phyloP scores from a whole-genome alignment of 2,888 invertebrate genomes.

The Polyommatus icarus region DNA sequence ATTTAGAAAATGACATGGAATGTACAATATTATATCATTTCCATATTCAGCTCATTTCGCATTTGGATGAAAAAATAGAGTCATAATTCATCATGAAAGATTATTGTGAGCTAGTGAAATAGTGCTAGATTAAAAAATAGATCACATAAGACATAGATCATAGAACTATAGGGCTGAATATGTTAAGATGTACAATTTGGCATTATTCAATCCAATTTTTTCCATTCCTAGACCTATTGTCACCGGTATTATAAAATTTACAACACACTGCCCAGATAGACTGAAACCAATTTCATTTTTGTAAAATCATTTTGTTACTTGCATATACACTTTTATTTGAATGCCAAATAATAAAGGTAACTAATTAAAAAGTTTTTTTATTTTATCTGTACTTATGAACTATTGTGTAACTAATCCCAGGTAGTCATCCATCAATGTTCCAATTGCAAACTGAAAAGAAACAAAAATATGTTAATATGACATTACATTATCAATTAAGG shows the following conservation, averaged over 20 bases:
- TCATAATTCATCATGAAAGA: constrained; percentile 4
- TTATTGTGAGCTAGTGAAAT: constrained; percentile 33
- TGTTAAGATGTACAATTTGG: constrained; percentile 49
- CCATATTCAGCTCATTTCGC: constrained; percentile 23
- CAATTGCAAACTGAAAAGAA: constrained; percentile 95
- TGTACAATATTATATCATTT: not conserved
- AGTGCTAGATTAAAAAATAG: constrained; percentile 29
- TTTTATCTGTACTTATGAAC: constrained; percentile 45
- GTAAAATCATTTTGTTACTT: constrained; percentile 74
- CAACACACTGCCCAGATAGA: constrained; percentile 71
- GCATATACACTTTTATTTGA: constrained; percentile 74
- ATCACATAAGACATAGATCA: constrained; percentile 26
- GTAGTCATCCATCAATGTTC: constrained; percentile 99
- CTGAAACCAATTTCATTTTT: constrained; percentile 78
- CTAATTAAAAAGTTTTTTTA: constrained; percentile 49
- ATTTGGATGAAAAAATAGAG: not conserved
- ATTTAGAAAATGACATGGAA: not conserved
- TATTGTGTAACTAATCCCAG: constrained; percentile 86
- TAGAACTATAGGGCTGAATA: constrained; percentile 31
- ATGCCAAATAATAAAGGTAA: constrained; percentile 77
- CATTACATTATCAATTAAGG: too few species aligned
- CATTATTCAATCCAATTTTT: constrained; percentile 47
- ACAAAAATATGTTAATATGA: not conserved
- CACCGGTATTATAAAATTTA: constrained; percentile 37
- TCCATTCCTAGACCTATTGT: constrained; percentile 18